phyloP scores from a whole-genome alignment of 2,797 vertebrate species.

The Anableps anableps region DNA sequence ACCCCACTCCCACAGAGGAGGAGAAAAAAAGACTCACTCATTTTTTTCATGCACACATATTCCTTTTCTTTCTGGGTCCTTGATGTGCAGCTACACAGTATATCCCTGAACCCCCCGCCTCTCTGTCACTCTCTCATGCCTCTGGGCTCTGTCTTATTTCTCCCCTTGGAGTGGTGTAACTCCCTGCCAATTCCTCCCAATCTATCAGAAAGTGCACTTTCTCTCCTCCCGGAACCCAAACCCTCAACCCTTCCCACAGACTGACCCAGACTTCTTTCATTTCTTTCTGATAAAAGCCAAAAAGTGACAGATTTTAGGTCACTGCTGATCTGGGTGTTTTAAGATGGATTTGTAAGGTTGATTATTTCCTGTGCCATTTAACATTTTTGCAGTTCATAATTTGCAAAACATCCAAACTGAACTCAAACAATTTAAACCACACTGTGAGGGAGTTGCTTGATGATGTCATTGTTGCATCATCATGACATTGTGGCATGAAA shows the following conservation, averaged over 20 bases:
- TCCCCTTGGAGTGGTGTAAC: constrained; percentile 64
- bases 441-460: neutral
- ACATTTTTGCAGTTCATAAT: neutral
- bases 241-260: neutral
- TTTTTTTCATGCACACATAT: constrained; percentile 1
- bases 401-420: neutral
- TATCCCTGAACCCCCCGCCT: neutral
- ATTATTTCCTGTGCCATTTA: neutral
- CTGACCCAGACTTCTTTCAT: neutral
- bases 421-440: neutral
- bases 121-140: constrained; percentile 34
- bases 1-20: constrained; percentile 4
- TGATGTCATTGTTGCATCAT: neutral
- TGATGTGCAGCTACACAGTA: constrained; percentile 30
- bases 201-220: constrained; percentile 50
- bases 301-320: neutral
- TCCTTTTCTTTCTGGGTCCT: constrained; percentile 31
- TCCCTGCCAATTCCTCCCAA: constrained; percentile 65
- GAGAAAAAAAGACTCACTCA: neutral
- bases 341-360: neutral
- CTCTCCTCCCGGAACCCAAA: neutral
- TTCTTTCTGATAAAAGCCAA: neutral
- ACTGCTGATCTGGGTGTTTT: neutral
- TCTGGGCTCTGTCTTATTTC: constrained; percentile 51
- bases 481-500: neutral